Conservation (phyloP, 2,888 invertebrate genomes). For the Campopleginae sp. region DNA sequence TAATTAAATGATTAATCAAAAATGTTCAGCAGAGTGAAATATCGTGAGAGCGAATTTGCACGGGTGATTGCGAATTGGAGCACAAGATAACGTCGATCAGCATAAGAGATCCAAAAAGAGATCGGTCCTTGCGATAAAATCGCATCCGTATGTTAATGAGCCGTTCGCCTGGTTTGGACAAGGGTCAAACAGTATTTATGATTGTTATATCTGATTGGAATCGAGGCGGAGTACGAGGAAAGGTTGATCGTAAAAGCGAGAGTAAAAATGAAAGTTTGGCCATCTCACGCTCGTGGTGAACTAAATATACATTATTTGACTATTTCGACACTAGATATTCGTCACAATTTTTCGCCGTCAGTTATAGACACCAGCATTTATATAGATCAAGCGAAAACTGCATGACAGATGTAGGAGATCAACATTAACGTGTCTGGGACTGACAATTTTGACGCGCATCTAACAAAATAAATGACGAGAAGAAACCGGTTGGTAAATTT, state of each 20-base stretch:
- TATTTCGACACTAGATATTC: slow-evolving; percentile 10
- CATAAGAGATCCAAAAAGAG: slow-evolving; percentile 3
- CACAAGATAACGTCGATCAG: not conserved
- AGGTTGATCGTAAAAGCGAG: slow-evolving; percentile 35
- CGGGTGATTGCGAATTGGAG: slow-evolving; percentile 5
- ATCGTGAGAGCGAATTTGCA: not conserved
- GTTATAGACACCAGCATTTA: not conserved
- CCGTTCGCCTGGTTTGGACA: slow-evolving; percentile 36
- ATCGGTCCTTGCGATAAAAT: slow-evolving; percentile 34
- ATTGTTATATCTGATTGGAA: slow-evolving; percentile 8
- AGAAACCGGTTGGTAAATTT: not conserved
- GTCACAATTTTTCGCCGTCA: not conserved
- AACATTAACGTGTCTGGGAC: not conserved
- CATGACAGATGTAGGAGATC: not conserved
- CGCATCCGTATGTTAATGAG: slow-evolving; percentile 36
- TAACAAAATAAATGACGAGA: slow-evolving; percentile 8
- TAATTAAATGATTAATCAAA: slow-evolving; percentile 1
- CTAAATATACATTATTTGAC: slow-evolving; percentile 4
- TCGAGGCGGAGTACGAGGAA: not conserved
- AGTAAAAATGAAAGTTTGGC: slow-evolving; percentile 62
- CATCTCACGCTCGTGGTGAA: slow-evolving; percentile 42
- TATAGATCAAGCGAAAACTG: not conserved
- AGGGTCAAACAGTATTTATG: slow-evolving; percentile 18
- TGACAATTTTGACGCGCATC: slow-evolving; percentile 8
- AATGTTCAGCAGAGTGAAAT: not conserved